These are phyloP conservation scores for Urocyon cinereoargenteus DNA, from an alignment of 2,797 vertebrate genomes.

Conservation along the genomic window DNA sequence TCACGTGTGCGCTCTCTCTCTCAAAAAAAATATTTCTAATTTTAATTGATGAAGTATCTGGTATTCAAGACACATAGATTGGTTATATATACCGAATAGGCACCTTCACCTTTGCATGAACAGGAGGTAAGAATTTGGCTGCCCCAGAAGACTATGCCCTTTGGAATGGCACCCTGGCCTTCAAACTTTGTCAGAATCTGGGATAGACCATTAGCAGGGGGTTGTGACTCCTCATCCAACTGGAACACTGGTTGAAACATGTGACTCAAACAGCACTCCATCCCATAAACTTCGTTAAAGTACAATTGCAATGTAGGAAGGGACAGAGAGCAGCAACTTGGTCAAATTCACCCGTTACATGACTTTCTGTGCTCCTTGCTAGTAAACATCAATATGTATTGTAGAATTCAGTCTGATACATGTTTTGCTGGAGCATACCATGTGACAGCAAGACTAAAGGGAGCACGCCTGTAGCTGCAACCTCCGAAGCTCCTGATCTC, in stretches of 20 bases:
- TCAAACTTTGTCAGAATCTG: not conserved
- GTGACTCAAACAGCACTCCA: not conserved
- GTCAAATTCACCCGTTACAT: not conserved
- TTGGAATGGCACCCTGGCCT: not conserved
- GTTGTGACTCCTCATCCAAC: not conserved
- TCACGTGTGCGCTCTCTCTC: not conserved
- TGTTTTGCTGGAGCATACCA: not conserved
- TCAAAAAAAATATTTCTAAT: not conserved
- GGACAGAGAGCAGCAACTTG: not conserved
- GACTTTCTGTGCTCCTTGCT: not conserved
- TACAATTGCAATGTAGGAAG: not conserved
- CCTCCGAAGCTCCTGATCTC: not conserved
- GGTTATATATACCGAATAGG: not conserved
- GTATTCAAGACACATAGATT: too few species aligned
- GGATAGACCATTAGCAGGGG: not conserved
- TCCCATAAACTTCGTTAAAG: not conserved
- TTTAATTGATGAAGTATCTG: not conserved
- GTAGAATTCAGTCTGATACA: not conserved
- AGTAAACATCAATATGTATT: not conserved
- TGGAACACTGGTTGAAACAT: not conserved
- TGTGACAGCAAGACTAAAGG: not conserved
- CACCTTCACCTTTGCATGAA: not conserved
- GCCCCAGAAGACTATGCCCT: too few species aligned
- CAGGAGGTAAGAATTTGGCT: not conserved
- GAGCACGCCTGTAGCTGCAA: not conserved